A percentile compares a stretch with the other conserved stretches of the same genome.
Conservation (phyloP, 2,113 vertebrate species). For the Sisor rabdophorus region DNA sequence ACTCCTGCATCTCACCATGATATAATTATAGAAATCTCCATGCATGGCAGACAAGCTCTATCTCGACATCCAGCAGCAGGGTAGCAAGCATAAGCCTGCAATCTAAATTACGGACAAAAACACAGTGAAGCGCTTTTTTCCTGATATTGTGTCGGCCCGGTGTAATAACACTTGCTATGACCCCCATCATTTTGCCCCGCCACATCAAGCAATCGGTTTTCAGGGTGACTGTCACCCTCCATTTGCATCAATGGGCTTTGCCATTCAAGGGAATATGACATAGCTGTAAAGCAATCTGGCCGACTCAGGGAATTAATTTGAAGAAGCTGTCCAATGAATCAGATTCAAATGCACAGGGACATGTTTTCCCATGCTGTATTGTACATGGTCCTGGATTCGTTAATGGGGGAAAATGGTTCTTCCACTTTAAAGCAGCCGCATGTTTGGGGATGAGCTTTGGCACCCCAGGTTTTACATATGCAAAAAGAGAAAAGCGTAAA, state of each 20-base stretch:
- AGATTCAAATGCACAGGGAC: conserved; percentile 85
- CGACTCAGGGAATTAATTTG: conserved; percentile 97
- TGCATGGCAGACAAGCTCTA: conserved; percentile 44
- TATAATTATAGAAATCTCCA: conserved; percentile 52
- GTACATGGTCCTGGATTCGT: conserved; percentile 43
- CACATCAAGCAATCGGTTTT: conserved; percentile 76
- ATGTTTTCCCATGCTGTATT: conserved; percentile 51
- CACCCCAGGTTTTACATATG: conserved; percentile 67
- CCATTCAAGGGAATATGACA: conserved; percentile 93
- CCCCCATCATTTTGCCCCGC: conserved; percentile 84
- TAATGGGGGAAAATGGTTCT: conserved; percentile 56
- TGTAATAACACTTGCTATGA: conserved; percentile 92
- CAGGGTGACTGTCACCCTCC: conserved; percentile 84
- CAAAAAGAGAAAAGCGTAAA: conserved; percentile 53
- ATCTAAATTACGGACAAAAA: conserved; percentile 57
- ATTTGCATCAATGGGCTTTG: conserved; percentile 87
- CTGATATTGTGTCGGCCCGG: conserved; percentile 80
- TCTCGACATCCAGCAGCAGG: conserved; percentile 39
- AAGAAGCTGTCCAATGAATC: conserved; percentile 91
- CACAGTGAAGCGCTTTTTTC: conserved; percentile 62
- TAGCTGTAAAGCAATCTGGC: conserved; percentile 93
- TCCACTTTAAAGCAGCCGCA: conserved; percentile 60
- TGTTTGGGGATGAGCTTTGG: conserved; percentile 60
- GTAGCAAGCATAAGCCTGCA: conserved; percentile 43
- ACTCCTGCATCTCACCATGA: conserved; percentile 39